phyloP scores from a whole-genome alignment of 2,888 invertebrate genomes.

The Noctua comes region DNA sequence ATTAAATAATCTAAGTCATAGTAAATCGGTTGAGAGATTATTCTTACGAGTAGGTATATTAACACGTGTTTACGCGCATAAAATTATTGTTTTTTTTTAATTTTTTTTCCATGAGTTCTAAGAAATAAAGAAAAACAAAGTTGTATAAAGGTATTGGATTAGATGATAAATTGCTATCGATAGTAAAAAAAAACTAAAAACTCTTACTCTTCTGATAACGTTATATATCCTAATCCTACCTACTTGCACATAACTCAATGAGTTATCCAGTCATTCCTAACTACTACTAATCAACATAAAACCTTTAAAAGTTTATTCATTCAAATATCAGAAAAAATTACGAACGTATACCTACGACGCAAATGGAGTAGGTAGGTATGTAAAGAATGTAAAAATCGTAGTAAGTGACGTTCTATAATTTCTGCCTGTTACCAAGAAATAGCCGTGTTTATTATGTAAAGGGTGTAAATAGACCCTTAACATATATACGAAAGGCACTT shows the following conservation, averaged over 20 bases:
- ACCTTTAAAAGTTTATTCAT: not conserved
- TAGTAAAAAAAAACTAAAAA: not conserved
- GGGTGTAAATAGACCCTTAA: too few relatives aligned
- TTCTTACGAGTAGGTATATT: not conserved
- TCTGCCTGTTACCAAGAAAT: not conserved
- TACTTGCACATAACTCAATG: not conserved
- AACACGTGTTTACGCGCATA: not conserved
- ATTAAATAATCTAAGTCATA: conserved; percentile 11
- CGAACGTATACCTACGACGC: not conserved
- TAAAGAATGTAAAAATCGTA: not conserved
- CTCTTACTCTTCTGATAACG: not conserved
- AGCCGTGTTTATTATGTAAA: not conserved
- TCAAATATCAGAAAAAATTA: too few relatives aligned
- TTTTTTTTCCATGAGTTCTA: not conserved
- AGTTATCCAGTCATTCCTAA: not conserved
- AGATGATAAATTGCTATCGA: not conserved
- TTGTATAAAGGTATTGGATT: not conserved
- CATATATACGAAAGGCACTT: too few relatives aligned
- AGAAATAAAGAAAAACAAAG: not conserved
- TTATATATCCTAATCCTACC: too few relatives aligned
- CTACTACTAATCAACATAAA: not conserved
- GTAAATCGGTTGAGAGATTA: not conserved
- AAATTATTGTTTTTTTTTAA: not conserved
- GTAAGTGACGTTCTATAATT: not conserved
- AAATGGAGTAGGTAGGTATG: not conserved